A percentile compares a stretch with the other conserved stretches of the same genome.
Evolutionary conservation across 2,113 vertebrate species (phyloP).

Genomic region (Zosterops borbonicus): DNA sequence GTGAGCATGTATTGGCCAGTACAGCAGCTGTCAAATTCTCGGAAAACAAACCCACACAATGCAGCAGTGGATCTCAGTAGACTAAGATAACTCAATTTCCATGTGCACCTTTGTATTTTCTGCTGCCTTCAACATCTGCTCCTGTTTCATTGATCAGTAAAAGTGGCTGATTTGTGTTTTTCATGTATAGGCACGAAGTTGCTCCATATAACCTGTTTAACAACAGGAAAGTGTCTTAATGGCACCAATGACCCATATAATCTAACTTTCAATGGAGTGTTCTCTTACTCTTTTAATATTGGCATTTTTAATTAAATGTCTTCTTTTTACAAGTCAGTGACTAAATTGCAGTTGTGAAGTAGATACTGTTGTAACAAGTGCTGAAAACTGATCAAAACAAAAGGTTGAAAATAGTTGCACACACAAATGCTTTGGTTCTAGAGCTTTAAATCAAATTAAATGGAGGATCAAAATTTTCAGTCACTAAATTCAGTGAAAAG

Average conservation of each 20-base stretch:
- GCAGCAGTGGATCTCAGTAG: not conserved
- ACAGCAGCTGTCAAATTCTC: conserved; percentile 43
- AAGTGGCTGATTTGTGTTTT: not conserved
- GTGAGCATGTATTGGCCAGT: not conserved
- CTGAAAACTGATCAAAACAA: conserved; percentile 54
- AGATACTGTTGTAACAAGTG: not conserved
- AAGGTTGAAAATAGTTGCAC: not conserved
- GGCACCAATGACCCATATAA: conserved; percentile 35
- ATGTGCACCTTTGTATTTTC: not conserved
- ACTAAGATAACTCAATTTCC: conserved; percentile 31
- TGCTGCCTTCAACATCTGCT: conserved; percentile 33
- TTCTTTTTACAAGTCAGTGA: conserved; percentile 4
- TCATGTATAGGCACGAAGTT: not conserved
- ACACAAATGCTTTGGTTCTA: conserved; percentile 30
- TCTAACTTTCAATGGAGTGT: not conserved
- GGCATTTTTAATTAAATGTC: conserved; percentile 61
- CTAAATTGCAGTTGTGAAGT: not conserved
- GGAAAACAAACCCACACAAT: not conserved
- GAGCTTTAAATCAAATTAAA: conserved; percentile 60
- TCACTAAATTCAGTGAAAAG: conserved; percentile 41
- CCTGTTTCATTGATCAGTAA: not conserved
- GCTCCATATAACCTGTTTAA: not conserved
- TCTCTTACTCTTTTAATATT: conserved; percentile 23
- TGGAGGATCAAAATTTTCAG: conserved; percentile 36
- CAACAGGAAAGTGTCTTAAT: not conserved